These are phyloP conservation scores for Numenius arquata DNA, from an alignment of 2,113 vertebrate genomes.

Conservation along the genomic window DNA sequence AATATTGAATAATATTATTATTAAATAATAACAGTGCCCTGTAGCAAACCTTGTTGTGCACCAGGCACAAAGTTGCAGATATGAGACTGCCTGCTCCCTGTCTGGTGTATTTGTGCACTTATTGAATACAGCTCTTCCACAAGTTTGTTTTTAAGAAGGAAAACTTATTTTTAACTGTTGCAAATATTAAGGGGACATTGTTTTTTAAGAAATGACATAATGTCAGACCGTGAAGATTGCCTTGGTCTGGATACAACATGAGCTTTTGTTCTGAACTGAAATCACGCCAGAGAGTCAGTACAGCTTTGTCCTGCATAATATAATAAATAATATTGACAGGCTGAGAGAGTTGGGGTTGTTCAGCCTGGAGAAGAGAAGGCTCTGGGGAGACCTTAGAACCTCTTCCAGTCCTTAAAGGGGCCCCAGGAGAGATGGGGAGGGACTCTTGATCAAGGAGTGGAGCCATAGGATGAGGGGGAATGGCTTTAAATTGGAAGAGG, in stretches of 20 bases:
- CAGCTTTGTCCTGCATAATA: not conserved
- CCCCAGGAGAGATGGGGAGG: too few relatives aligned
- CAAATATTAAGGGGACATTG: not conserved
- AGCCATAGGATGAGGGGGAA: too few relatives aligned
- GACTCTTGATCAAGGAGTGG: too few relatives aligned
- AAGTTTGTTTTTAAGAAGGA: not conserved
- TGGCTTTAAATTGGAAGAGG: too few relatives aligned
- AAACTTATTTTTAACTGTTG: not conserved
- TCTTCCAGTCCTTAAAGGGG: too few relatives aligned
- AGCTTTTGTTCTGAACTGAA: not conserved
- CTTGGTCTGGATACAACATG: not conserved
- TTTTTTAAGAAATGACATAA: not conserved
- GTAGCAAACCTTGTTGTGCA: not conserved
- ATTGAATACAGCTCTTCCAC: not conserved
- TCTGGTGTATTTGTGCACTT: not conserved
- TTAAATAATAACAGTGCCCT: not conserved
- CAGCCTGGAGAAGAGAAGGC: too few relatives aligned
- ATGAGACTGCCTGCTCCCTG: not conserved
- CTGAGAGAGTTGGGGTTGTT: too few relatives aligned
- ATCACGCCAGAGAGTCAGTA: not conserved
- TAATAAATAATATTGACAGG: not conserved
- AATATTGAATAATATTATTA: too few relatives aligned
- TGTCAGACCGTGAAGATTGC: not conserved
- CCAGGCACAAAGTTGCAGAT: not conserved
- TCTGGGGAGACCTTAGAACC: too few relatives aligned